Conservation (phyloP, 2,797 vertebrate genomes). For the Antennarius maculatus region DNA sequence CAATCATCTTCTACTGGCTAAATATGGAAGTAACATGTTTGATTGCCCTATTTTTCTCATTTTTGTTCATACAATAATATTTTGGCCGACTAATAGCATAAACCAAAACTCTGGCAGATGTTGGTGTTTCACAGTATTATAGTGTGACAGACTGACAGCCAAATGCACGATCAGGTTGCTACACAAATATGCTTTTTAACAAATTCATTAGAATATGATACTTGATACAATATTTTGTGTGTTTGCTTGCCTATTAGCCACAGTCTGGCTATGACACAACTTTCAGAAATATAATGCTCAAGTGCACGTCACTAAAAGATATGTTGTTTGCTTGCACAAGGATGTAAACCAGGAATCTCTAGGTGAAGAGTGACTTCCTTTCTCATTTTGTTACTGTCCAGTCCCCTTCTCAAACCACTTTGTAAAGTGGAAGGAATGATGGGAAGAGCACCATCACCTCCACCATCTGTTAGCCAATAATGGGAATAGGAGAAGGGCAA, state of each 20-base stretch:
- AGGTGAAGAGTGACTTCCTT: slow-evolving; percentile 12
- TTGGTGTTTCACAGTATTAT: slow-evolving; percentile 5
- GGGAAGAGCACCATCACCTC: slow-evolving; percentile 18
- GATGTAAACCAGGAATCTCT: slow-evolving; percentile 15
- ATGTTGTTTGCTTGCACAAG: slow-evolving; percentile 23
- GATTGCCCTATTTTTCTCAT: background rate
- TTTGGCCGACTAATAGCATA: background rate
- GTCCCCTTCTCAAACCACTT: slow-evolving; percentile 14
- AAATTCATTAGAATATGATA: slow-evolving; percentile 5
- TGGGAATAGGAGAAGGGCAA: slow-evolving; percentile 17
- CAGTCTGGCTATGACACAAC: background rate
- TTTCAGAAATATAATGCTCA: slow-evolving; percentile 10
- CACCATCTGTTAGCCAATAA: slow-evolving; percentile 31
- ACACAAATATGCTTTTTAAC: slow-evolving; percentile 2
- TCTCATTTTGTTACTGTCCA: background rate
- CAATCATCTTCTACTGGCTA: too few species aligned
- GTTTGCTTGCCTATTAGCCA: slow-evolving; percentile 13
- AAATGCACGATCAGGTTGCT: slow-evolving; percentile 1
- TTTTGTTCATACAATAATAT: background rate
- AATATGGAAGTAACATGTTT: background rate
- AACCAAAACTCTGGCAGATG: background rate
- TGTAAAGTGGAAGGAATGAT: slow-evolving; percentile 17
- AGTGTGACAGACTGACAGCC: slow-evolving; percentile 5
- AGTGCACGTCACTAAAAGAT: slow-evolving; percentile 20
- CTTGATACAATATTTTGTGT: slow-evolving; percentile 13